These are phyloP conservation scores for Sesamia inferens DNA, from an alignment of 2,888 invertebrate genomes.

Conservation along the genomic window DNA sequence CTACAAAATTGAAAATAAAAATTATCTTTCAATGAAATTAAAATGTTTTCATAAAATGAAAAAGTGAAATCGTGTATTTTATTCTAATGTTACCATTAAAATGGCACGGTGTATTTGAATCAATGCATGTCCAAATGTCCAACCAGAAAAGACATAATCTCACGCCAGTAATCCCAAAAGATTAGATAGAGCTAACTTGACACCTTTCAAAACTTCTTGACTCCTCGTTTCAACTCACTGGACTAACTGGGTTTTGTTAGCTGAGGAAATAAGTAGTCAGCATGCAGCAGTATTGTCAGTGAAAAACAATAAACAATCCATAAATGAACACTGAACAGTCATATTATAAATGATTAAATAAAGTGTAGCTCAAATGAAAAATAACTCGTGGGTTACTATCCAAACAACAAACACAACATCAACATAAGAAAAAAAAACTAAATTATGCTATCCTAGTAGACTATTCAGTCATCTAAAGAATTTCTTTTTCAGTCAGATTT, in stretches of 20 bases:
- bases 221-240: background rate
- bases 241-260: background rate
- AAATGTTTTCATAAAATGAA: background rate
- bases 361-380: constrained; percentile 29
- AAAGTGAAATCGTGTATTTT: background rate
- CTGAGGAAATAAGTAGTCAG: background rate
- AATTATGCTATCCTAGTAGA: constrained; percentile 40
- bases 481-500: constrained; percentile 56
- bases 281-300: background rate
- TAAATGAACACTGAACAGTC: background rate
- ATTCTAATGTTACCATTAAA: background rate
- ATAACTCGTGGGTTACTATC: constrained; percentile 28
- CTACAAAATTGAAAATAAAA: too few relatives aligned
- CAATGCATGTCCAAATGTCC: background rate
- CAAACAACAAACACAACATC: constrained; percentile 39
- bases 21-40: too few relatives aligned
- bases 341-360: constrained; percentile 6
- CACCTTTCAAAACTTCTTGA: background rate
- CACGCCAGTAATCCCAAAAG: background rate
- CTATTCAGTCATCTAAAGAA: constrained; percentile 44
- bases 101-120: background rate
- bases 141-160: background rate
- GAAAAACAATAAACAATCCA: background rate
- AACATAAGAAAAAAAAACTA: constrained; percentile 32
- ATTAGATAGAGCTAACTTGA: background rate